phyloP scores from a whole-genome alignment of 2,888 invertebrate species.

The Sarcophaga rosellei region DNA sequence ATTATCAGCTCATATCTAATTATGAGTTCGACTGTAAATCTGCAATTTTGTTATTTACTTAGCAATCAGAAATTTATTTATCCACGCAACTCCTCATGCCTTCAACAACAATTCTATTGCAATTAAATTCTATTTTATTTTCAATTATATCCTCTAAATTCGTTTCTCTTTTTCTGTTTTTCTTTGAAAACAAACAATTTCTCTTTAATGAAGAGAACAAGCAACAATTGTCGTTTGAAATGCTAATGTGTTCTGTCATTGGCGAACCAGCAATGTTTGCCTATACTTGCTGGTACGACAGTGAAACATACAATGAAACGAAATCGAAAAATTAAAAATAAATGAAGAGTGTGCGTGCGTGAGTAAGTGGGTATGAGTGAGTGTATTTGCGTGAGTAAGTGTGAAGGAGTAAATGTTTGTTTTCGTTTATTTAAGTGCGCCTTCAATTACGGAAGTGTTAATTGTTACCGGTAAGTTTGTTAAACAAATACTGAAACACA shows the following conservation, averaged over 20 bases:
- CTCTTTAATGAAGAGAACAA: slow-evolving; percentile 27
- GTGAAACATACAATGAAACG: slow-evolving; percentile 17
- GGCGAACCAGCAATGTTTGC: background rate
- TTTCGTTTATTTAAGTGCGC: slow-evolving; percentile 36
- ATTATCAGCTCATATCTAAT: too few species aligned
- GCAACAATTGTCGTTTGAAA: slow-evolving; percentile 43
- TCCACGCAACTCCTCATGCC: background rate
- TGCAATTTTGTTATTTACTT: too few species aligned
- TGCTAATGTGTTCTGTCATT: slow-evolving; percentile 48
- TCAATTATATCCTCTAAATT: slow-evolving; percentile 12
- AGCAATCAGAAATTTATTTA: too few species aligned
- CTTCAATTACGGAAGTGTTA: slow-evolving; percentile 68
- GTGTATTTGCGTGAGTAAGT: background rate
- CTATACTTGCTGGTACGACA: background rate
- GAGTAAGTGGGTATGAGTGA: background rate
- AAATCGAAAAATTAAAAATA: slow-evolving; percentile 18
- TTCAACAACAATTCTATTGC: slow-evolving; percentile 8
- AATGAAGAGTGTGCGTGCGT: slow-evolving; percentile 26
- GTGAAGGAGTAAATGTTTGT: slow-evolving; percentile 28
- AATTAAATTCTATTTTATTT: slow-evolving; percentile 46
- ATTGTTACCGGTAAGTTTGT: slow-evolving; percentile 65
- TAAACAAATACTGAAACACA: slow-evolving; percentile 44
- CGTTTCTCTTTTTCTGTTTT: background rate
- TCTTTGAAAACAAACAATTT: slow-evolving; percentile 36
- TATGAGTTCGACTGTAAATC: too few species aligned